phyloP scores from a whole-genome alignment of 2,888 invertebrate genomes.

The Elmis aenea region DNA sequence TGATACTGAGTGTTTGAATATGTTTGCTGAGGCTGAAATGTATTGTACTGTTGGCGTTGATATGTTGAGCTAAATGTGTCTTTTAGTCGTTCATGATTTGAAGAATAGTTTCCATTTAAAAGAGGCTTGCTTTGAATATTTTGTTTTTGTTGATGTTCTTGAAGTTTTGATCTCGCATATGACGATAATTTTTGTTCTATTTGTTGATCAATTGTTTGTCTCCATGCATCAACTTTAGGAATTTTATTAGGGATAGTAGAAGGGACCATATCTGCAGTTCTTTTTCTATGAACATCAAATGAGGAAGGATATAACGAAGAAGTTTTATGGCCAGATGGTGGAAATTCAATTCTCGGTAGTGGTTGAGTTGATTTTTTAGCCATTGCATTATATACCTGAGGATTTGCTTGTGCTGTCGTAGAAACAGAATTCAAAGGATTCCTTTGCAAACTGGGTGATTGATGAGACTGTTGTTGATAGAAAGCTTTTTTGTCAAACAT shows the following conservation, averaged over 20 bases:
- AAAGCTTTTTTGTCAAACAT: conserved; percentile 11
- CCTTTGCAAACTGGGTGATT: neutral
- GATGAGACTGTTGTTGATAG: conserved; percentile 10
- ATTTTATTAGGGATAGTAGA: conserved; percentile 46
- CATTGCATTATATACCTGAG: conserved; percentile 13
- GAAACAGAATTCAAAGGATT: conserved; percentile 28
- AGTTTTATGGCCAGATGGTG: conserved; percentile 28
- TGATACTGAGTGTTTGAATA: conserved; percentile 22
- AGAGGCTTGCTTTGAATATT: conserved; percentile 23
- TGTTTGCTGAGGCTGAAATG: conserved; percentile 10
- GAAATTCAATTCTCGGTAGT: conserved; percentile 34
- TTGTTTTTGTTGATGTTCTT: conserved; percentile 24
- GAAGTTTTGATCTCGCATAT: conserved; percentile 31
- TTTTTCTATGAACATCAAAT: conserved; percentile 35
- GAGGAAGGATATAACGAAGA: conserved; percentile 23
- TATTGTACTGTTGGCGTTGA: conserved; percentile 32
- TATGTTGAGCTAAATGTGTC: conserved; percentile 26
- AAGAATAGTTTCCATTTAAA: conserved; percentile 28
- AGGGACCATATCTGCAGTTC: conserved; percentile 40
- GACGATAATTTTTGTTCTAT: conserved; percentile 52
- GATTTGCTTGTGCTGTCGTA: conserved; percentile 30
- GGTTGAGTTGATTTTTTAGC: conserved; percentile 23
- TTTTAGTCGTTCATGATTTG: conserved; percentile 29
- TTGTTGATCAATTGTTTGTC: conserved; percentile 51
- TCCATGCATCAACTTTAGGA: conserved; percentile 51